These are phyloP conservation scores for Diadromus collaris DNA, from an alignment of 2,888 invertebrate species.

Conservation along the genomic window DNA sequence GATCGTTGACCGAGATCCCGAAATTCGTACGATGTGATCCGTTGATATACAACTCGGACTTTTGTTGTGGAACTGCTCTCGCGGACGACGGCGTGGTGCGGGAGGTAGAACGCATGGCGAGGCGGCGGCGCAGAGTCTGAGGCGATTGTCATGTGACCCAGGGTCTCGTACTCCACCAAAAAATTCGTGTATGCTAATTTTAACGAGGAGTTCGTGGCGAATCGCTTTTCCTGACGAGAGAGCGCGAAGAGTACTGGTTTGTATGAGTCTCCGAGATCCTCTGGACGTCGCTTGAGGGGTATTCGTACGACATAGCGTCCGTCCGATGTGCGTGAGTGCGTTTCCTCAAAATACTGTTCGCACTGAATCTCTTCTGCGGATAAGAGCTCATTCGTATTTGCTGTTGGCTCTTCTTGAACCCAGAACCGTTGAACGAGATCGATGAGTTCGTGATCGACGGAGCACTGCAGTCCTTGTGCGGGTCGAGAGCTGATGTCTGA, in stretches of 20 bases:
- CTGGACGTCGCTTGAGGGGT: slow-evolving; percentile 60
- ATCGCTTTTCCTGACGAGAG: slow-evolving; percentile 23
- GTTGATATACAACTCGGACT: slow-evolving; percentile 72
- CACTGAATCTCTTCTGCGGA: slow-evolving; percentile 63
- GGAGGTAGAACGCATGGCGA: slow-evolving; percentile 68
- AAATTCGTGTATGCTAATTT: slow-evolving; percentile 21
- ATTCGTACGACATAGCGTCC: slow-evolving; percentile 66
- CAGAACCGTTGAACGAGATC: slow-evolving; percentile 49
- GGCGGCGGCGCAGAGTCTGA: neutral
- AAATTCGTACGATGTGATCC: slow-evolving; percentile 66
- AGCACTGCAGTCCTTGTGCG: slow-evolving; percentile 47
- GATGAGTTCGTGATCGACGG: slow-evolving; percentile 45
- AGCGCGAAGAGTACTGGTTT: slow-evolving; percentile 29
- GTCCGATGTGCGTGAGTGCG: slow-evolving; percentile 26
- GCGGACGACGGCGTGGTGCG: slow-evolving; percentile 75
- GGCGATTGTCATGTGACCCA: slow-evolving; percentile 52
- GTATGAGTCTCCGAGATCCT: slow-evolving; percentile 62
- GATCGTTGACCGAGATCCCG: slow-evolving; percentile 73
- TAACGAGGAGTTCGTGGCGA: neutral
- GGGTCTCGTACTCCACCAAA: slow-evolving; percentile 39
- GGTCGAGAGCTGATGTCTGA: neutral
- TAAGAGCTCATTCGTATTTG: neutral
- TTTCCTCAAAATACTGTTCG: slow-evolving; percentile 65
- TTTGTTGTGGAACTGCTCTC: slow-evolving; percentile 70
- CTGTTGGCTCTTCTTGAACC: slow-evolving; percentile 49